Evolutionary conservation across 1,140 invertebrate species (phyloP), one percentile per base, ranked within the genome.

Genomic region (Cotesia chilonis): DNA sequence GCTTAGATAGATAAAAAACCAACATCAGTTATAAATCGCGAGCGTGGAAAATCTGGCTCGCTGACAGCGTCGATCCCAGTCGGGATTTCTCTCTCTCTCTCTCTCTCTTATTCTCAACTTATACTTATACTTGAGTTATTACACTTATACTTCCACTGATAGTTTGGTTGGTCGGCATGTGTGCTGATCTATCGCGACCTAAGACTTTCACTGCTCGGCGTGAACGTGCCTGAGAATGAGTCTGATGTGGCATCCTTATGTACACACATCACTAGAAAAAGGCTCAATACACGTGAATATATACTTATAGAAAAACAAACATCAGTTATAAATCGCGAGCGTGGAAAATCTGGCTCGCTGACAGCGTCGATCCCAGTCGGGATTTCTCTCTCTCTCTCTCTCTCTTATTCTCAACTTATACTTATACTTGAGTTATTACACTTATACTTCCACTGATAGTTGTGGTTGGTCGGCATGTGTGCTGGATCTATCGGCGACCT

Each of bases 181-280:
- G 17, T 9, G 10, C 47, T 47, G 41, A 12, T 17, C 35, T 28
- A 12, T 47, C 6, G 47, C 60, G 65, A 65, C 70, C 38, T 36
- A 67, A 67, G 71, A 75, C 74, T 75, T 75, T 75, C 74, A 75
- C 74, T 75, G 54, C 63, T 73, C 71, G 38, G 28, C 47, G 54
- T 47, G 63, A 72, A 75, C 74, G 74, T 75, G 74, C 74, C 71
- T 73, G 71, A 73, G 74, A 75, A 75, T 75, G 74, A 73, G 64
- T 73, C 55, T 71, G 68, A 69, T 70, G 72, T 69, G 66, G 61
- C 64, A 66, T 66, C 68, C 68, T 74, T 65, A 10, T 69, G n/a
- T 69, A 73, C 41, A 47, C 41, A 47, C 41, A 47, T 47, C 60
- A 52, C 52, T 72, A 57, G 37, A 57, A 37, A 59, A 65, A 57